phyloP scores from a whole-genome alignment of 2,888 invertebrate genomes.

The Lepidonotus clava region DNA sequence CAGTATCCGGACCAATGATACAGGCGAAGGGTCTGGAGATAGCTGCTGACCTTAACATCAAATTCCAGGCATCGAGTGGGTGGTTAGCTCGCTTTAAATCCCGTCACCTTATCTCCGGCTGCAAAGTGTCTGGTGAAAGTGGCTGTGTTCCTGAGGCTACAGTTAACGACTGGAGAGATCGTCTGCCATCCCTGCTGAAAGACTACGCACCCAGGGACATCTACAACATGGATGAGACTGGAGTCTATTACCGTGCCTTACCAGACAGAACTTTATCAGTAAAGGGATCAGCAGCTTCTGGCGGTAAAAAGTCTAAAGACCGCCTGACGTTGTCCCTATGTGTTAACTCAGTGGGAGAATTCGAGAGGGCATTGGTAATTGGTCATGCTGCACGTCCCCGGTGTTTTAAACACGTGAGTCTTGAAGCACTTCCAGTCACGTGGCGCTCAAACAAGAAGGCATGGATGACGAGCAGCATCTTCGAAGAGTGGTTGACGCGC shows the following conservation, averaged over 20 bases:
- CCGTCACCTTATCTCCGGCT: not conserved
- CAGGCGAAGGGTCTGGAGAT: not conserved
- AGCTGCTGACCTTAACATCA: not conserved
- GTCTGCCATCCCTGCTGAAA: not conserved
- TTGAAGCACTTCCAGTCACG: not conserved
- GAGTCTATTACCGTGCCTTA: not conserved
- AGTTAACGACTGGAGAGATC: not conserved
- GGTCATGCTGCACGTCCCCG: not conserved
- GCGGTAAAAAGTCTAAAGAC: slow-evolving; percentile 16
- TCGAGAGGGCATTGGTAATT: not conserved
- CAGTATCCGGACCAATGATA: not conserved
- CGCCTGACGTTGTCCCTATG: not conserved
- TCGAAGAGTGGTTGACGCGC: not conserved
- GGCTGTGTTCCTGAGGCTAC: not conserved
- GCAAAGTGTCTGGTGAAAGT: not conserved
- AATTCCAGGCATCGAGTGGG: not conserved
- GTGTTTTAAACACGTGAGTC: not conserved
- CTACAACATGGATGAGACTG: slow-evolving; percentile 31
- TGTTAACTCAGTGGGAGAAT: not conserved
- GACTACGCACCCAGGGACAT: not conserved
- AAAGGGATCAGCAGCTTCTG: not conserved
- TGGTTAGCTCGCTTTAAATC: not conserved
- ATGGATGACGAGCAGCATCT: slow-evolving; percentile 32
- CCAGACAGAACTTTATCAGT: not conserved
- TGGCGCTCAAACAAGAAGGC: not conserved